Evolutionary conservation across 2,113 vertebrate species (phyloP), one percentile per base, ranked within the genome.

Genomic region (Ameiurus melas): DNA sequence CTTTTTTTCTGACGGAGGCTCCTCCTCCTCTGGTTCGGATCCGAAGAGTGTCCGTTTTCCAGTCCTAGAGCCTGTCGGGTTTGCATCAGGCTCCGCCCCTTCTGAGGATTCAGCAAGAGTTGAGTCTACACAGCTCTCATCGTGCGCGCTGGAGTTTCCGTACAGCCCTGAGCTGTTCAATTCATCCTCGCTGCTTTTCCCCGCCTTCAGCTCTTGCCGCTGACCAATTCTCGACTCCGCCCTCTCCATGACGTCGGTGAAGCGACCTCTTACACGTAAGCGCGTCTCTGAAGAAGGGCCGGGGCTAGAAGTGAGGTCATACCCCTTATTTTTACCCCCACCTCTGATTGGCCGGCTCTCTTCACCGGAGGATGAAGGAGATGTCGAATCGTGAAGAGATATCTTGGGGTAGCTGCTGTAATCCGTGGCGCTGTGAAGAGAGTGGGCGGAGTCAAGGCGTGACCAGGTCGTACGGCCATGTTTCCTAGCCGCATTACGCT

Each of bases 401-500:
- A 99, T 98, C 73, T 97, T 97, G 0, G 98, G 97, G 92, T 98
- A 99, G 84, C 94, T 97, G 89, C 96, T 97, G 90, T 97, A 95
- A 93, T 99, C 98, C n/a, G 97, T 94, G 25, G 97, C 97, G 30
- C 97, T 89, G 36, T 97, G 97, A 86, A 95, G 87, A 22, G 96
- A 93, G 1, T 94, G 94, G 0, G 94, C 70, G 0, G 94, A 94
- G 85, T 94, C 93, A 47, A 95, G 93, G n/a, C 89, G 93, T 19
- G 92, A 93, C 17, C 94, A 91, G 0, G 91, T 87, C 90, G 97
- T 96, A 77, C 97, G 96, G 0, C 96, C 94, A 3, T 96, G 94
- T 60, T 97, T 94, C 90, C 98, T 94, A 90, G 96, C 93, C 0
- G 97, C 97, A 0, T 99, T 99, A 70, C 97, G 96, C 58, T 97